Base-by-base conservation (phyloP, 2,113 vertebrate species). In the Pitta sordida region DNA sequence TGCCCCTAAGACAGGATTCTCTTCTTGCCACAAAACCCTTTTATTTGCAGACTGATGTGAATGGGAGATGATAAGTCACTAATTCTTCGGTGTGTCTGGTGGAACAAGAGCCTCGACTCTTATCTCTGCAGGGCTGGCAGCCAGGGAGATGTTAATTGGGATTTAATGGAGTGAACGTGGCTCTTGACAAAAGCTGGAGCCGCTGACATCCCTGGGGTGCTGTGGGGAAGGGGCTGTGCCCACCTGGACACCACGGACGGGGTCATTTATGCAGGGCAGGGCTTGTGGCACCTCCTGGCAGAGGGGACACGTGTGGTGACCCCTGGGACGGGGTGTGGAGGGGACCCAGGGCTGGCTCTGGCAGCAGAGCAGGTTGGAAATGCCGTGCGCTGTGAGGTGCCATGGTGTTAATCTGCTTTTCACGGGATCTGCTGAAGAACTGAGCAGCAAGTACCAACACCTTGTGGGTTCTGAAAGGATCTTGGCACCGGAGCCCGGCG, bases 41-140 rank as follows among this genome's bases (percentile, higher is more conserved):
- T 95, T 91, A 63, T 67, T 62, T 70, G 69, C 80, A 83, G 96
- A 7, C 68, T 55, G 94, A 90, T 86, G 76, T 44, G 92, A 88
- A 71, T 5, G 39, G 86, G 19, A 55, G 86, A 85, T 46, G 93
- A 59, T 88, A 94, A 93, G 64, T 83, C 92, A 22, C 80, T 92
- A 92, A 96, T 90, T 95, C 83, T 90, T 88, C 52, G 1, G 69
- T 19, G 51, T 44, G 44, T 22, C 85, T 91, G 86, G 63, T 83
- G 10, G 1, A 80, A 88, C 79, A 59, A 83, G 96, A 88, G 92
- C 60, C 78, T 64, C 29, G 69, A 11, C 80, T 78, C 68, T 93
- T 86, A 88, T 90, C 83, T 83, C 13, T 15, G 77, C 73, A 39
- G 88, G 90, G 88, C 93, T 83, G 73, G 81, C 91, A 69, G 85